Evolutionary conservation across 1,140 invertebrate species (phyloP).

Genomic region (Drosophila bifasciata): DNA sequence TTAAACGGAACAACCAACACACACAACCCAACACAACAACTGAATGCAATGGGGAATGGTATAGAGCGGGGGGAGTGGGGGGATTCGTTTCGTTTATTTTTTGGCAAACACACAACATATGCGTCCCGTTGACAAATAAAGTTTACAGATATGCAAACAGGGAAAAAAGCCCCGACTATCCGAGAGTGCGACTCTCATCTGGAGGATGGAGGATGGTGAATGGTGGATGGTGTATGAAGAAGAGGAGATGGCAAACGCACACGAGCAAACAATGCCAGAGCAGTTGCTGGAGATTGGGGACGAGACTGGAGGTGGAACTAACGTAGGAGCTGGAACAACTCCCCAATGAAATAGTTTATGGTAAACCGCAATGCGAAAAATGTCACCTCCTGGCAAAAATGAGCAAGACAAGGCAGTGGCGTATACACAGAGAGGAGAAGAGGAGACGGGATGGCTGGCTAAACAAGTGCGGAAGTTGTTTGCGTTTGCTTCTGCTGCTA

Average conservation of each 20-base stretch:
- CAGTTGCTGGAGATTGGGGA: slow-evolving; percentile 21
- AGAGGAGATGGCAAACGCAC: slow-evolving; percentile 63
- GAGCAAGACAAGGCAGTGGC: slow-evolving; percentile 50
- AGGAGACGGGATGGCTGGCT: slow-evolving; percentile 31
- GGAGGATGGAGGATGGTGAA: slow-evolving; percentile 4
- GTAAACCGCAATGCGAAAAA: slow-evolving; percentile 84
- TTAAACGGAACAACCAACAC: slow-evolving; percentile 62
- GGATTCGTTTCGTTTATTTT: slow-evolving; percentile 56
- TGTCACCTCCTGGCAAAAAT: slow-evolving; percentile 81
- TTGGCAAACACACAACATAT: slow-evolving; percentile 75
- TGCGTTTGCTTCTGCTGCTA: slow-evolving; percentile 41
- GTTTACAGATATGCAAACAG: slow-evolving; percentile 73
- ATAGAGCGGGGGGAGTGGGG: slow-evolving; percentile 7
- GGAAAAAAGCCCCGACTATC: slow-evolving; percentile 2
- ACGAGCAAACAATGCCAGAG: slow-evolving; percentile 70
- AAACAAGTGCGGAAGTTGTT: slow-evolving; percentile 79
- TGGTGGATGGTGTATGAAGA: slow-evolving; percentile 2
- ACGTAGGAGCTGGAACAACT: slow-evolving; percentile 48
- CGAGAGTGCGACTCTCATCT: neutral
- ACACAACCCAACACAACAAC: slow-evolving; percentile 7
- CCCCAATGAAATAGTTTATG: slow-evolving; percentile 83
- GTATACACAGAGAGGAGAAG: slow-evolving; percentile 7
- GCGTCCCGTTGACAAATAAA: slow-evolving; percentile 79
- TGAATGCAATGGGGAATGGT: slow-evolving; percentile 29
- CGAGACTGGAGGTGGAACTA: slow-evolving; percentile 11